phyloP scores from a whole-genome alignment of 2,113 vertebrate species.

The Dromiciops gliroides region DNA sequence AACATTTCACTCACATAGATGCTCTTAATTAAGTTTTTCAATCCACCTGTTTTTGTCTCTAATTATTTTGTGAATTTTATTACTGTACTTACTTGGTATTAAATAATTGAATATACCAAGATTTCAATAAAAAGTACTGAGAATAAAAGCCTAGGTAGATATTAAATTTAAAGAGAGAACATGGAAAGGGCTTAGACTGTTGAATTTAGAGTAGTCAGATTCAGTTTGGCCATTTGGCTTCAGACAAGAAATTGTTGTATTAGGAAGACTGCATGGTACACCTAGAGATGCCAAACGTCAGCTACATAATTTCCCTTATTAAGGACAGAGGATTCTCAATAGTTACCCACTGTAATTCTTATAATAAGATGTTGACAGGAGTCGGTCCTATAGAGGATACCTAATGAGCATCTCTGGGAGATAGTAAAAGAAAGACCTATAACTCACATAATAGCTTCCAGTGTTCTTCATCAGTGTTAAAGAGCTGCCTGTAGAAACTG shows the following conservation, averaged over 20 bases:
- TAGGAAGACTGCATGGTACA: neutral
- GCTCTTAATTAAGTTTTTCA: constrained; percentile 22
- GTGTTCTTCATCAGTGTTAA: constrained; percentile 29
- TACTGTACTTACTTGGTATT: neutral
- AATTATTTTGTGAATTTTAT: neutral
- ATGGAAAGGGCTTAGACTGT: neutral
- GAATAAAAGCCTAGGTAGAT: neutral
- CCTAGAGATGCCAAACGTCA: neutral
- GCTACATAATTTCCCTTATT: neutral
- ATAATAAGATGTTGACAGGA: neutral
- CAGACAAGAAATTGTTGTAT: neutral
- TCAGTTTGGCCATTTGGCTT: neutral
- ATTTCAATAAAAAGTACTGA: neutral
- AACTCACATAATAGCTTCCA: neutral
- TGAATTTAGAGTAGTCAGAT: rapidly evolving
- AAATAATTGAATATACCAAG: neutral
- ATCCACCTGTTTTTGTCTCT: neutral
- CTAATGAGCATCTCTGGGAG: constrained; percentile 49
- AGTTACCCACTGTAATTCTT: rapidly evolving
- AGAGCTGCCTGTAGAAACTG: constrained; percentile 31
- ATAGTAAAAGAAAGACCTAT: neutral
- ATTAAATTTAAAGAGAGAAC: neutral
- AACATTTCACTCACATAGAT: neutral
- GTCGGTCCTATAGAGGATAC: neutral
- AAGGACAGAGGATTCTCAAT: neutral